Base-by-base conservation (phyloP, 2,888 invertebrate species). In the Andrena haemorrhoa region DNA sequence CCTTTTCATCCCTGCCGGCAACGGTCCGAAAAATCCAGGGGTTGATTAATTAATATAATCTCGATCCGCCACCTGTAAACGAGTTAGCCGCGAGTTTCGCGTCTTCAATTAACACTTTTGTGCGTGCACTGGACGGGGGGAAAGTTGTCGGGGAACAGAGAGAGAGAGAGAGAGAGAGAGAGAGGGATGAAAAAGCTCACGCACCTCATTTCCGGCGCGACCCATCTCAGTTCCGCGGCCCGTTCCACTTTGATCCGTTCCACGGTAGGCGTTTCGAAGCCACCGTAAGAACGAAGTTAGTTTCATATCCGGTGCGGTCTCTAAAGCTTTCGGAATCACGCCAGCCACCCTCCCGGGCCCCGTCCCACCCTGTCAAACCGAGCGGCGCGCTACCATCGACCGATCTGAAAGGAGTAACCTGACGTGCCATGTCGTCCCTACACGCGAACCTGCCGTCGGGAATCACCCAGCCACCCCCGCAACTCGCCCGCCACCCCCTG, bases 281-380 rank as follows among this genome's bases (percentile, higher is more conserved):
- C 65, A 76, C 70, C 68, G 69, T 66, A 87, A 89, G 82, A 85
- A 86, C 87, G 88, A 90, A 92, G 89, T 90, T 91, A 89, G 90
- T 89, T 91, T 90, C 89, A 90, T 90, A 90, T 90, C 91, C 89
- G 91, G 89, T 85, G 86, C 77, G 89, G 89, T 86, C 90, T 90
- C 86, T 76, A 83, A 85, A 84, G 86, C 84, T 83, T 79, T 88
- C 80, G 87, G 81, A 91, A 91, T 91, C 91, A 91, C 90, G 87
- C 84, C 83, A 88, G 53, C 79, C 77, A 68, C 66, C 71, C 73
- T 63, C 72, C 8, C 20, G 10, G 7, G 0, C 53, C 7, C 53
- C 23, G 23, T 56, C 53, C 23, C 10, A 4, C 58, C 61, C 75
- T 64, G 75, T 74, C 71, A 63, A 75, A 75, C 68, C 79, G 85